Evolutionary conservation across 2,888 invertebrate genomes (phyloP), one percentile per base, ranked within the genome.

Genomic region (Gastrophysa polygoni): DNA sequence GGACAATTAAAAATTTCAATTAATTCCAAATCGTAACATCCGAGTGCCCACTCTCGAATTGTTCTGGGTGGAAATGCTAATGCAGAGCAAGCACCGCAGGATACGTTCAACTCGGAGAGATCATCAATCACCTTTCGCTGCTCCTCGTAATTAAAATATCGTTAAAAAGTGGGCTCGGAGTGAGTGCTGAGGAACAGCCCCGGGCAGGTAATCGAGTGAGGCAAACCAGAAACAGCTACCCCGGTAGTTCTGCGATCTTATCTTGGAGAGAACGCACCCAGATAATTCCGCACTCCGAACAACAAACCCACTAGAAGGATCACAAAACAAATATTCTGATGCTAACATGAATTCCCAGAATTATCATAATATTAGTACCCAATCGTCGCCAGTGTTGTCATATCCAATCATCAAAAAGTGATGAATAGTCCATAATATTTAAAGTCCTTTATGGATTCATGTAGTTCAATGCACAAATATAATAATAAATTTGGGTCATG

Each of bases 91-190:
- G 38, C 38, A 38, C 38, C 14, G 38, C 38, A 14, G 38, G 38
- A 14, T 38, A 38, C 38, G 38, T 38, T 38, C 38, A 14, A 14
- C 14, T 38, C 38, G 38, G 6, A 38, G 14, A 21, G 34, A 54
- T 54, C 24, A 54, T 54, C 54, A 54, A 54, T 54, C 54, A 54
- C 54, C 54, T 54, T 54, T 43, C 24, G 24, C 54, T 54, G 24
- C 24, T 28, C 43, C 43, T 54, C 43, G 44, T 54, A 54, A 54
- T 54, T 54, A 54, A 54, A 54, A 54, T 54, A 54, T 54, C 54
- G 43, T 54, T 54, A 54, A 54, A 54, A 54, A 20, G 20, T 3
- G 3, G 46, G 18, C 4, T 8, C 14, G 14, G 38, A 34, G 43
- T 14, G 14, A 54, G 43, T 21, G 21, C 32, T 7, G 32, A 2